Base-by-base conservation (phyloP, 2,888 invertebrate genomes). In the Acrocyrtus sp. region DNA sequence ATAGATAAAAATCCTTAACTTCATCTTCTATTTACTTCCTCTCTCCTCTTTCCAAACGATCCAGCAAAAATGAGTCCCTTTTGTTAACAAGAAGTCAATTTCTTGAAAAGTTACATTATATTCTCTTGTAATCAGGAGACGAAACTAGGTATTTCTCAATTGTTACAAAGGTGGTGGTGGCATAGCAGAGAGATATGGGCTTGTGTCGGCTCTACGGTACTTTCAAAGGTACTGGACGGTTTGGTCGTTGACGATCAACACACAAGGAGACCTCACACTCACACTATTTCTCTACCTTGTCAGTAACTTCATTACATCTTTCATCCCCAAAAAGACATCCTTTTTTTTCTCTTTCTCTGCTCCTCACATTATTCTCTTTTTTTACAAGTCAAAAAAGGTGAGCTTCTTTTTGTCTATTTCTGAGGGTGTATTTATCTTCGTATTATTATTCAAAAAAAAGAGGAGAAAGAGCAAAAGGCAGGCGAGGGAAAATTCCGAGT, bases 111-210 rank as follows among this genome's bases (percentile, higher is more conserved):
- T 63, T 73, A 60, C 72, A 66, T 66, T 68, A 60, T 70, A 68
- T 73, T 58, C 57, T 51, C 74, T 74, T 77, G 76, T 78, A 80
- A 79, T 81, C 79, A 80, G 63, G 58, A 60, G 63, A 65, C 78
- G 75, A 79, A 77, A 79, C 74, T 75, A n/a, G n/a, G n/a, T n/a
- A 77, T 80, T 78, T 76, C 76, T 53, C 73, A 74, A 74, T 68
- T 67, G 62, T 74, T 74, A 72, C 72, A 61, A 75, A 77, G 77
- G 76, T 77, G 77, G 77, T 72, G 76, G 66, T n/a, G n/a, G n/a
- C n/a, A n/a, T n/a, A n/a, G n/a, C n/a, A n/a, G n/a, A n/a, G n/a
- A n/a, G n/a, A n/a, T n/a, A 72, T 70, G 72, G 66, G 60, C 72
- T 76, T 74, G 54, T 69, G 73, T 74, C 73, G 73, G 73, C 73